Evolutionary conservation across 1,140 invertebrate genomes (phyloP), one percentile per base, ranked within the genome.

Genomic region (Hydropsyche tenuis): DNA sequence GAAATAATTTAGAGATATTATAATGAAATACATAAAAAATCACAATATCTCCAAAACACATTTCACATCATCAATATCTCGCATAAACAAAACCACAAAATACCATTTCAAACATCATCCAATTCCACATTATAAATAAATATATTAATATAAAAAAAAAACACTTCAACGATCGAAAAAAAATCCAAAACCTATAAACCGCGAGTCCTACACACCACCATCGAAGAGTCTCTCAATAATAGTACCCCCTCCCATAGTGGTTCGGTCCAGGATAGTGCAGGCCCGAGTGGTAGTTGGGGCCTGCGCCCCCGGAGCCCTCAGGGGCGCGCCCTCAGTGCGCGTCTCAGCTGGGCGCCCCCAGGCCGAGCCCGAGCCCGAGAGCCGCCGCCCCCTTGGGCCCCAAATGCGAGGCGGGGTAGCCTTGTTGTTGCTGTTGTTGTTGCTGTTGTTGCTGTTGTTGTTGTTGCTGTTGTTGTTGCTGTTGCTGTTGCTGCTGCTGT

Each of bases 311-410:
- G 73, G 79, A 78, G 75, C 79, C 82, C 82, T 83, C 83, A 81
- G 53, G 78, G 79, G 78, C 84, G 81, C 76, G 76, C 75, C 75
- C 76, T 77, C 76, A 77, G 76, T 77, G 73, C 42, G 83, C 84
- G 74, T 86, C 85, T 86, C 85, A 86, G 85, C 85, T 86, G 78
- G 83, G 80, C 78, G 84, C 82, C 1, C 84, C 84, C 14, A 86
- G 81, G 27, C 84, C 83, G 3, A 85, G 82, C 23, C 76, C 76
- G n/a, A 77, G 46, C 25, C 76, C 76, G 27, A 75, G 76, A 0
- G 69, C 25, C 22, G 30, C 73, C 51, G 73, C 48, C 2, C 75
- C 73, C 51, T 77, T 77, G 62, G 84, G 83, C 73, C 84, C 82
- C 80, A 86, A 80, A 80, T 85, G 85, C 1, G 69, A 48, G 0